Evolutionary conservation across 2,888 invertebrate species (phyloP), one percentile per base, ranked within the genome.

Genomic region (Alitta virens): DNA sequence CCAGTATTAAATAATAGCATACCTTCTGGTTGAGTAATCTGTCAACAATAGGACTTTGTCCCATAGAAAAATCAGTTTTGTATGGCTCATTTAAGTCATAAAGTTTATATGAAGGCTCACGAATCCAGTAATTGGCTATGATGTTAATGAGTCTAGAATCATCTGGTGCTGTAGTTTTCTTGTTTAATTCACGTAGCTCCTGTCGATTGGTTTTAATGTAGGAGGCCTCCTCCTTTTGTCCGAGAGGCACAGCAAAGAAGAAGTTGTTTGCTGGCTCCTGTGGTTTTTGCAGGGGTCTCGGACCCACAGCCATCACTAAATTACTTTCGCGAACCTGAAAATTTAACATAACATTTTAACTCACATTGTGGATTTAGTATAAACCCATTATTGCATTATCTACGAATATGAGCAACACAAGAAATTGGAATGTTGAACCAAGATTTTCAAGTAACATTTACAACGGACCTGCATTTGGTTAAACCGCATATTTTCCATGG

Each of bases 21-120:
- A 57, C 57, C 57, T 49, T 57, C 49, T 49, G 46, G n/a, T 57
- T 24, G 12, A 57, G 57, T 1, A 57, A 12, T n/a, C 49, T 26
- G 21, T 57, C 57, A 14, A 57, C 57, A 5, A 26, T 27, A 25
- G 26, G 23, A 25, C 57, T 57, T 46, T 57, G 57, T 12, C 57
- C 57, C 49, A 46, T 57, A 26, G 57, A 57, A 46, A 57, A 57
- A 27, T 57, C 57, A n/a, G 12, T 46, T 5, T 16, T 3, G 18
- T 2, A 12, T 16, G 43, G 46, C 2, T 24, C 57, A 2, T 25
- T 2, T n/a, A 57, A 23, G 9, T 46, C 25, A 33, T 57, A 57
- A 1, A 27, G 33, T 21, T 57, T 46, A 18, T 26, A 3, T 12
- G 57, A 25, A 16, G 57, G 57, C 46, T 43, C 46, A n/a, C 46